phyloP scores from a whole-genome alignment of 1,140 invertebrate species.

The Episyrphus balteatus region DNA sequence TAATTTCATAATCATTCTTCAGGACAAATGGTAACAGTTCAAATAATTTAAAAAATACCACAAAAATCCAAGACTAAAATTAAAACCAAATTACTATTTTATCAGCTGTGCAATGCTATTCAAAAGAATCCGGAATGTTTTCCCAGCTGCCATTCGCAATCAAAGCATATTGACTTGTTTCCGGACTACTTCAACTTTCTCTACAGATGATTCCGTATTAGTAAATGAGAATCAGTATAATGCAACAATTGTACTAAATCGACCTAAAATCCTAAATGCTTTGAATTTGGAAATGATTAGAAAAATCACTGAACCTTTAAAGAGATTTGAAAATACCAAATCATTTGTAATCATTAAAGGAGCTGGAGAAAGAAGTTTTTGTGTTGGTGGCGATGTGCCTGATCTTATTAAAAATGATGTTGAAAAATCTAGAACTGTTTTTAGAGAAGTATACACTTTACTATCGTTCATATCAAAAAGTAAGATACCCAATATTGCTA shows the following conservation, averaged over 20 bases:
- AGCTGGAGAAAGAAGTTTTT: slow-evolving; percentile 88
- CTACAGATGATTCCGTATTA: slow-evolving; percentile 19
- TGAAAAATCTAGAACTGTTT: slow-evolving; percentile 68
- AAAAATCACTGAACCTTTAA: slow-evolving; percentile 68
- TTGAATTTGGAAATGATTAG: slow-evolving; percentile 82
- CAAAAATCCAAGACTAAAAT: too few species aligned
- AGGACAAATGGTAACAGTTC: too few species aligned
- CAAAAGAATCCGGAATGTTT: too few species aligned
- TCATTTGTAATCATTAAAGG: slow-evolving; percentile 83
- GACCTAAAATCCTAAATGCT: slow-evolving; percentile 89
- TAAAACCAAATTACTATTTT: too few species aligned
- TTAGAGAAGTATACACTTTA: slow-evolving; percentile 80
- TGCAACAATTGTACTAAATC: slow-evolving; percentile 81
- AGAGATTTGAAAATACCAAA: slow-evolving; percentile 76
- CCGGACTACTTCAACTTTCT: too few species aligned
- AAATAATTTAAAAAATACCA: too few species aligned
- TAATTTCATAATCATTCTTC: too few species aligned
- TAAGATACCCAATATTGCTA: slow-evolving; percentile 82
- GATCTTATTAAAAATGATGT: slow-evolving; percentile 59
- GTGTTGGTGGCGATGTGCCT: slow-evolving; percentile 95
- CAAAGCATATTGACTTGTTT: too few species aligned
- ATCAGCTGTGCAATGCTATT: too few species aligned
- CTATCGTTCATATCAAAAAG: slow-evolving; percentile 86
- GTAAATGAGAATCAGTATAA: slow-evolving; percentile 31
- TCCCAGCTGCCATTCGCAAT: too few species aligned